Evolutionary conservation across 2,888 invertebrate species (phyloP), one percentile per base, ranked within the genome.

Genomic region (Eulithis prunata): DNA sequence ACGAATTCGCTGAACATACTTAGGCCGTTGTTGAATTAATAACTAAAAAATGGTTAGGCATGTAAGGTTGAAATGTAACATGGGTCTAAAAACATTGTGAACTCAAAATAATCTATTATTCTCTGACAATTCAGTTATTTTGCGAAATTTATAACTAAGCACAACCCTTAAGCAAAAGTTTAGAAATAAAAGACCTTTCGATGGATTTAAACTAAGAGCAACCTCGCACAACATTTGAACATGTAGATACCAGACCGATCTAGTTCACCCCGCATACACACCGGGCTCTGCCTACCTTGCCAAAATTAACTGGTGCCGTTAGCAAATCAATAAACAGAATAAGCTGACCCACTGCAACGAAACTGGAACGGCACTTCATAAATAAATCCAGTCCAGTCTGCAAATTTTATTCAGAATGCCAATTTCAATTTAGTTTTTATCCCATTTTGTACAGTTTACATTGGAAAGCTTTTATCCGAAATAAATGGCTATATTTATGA

Each of bases 251-350:
- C 47, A 58, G 36, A 32, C 8, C 4, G 32, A 66, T 49, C 52
- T 54, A 45, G 59, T 60, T 49, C 53, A 57, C 10, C 45, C 63
- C 56, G 59, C 51, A 62, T 54, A 41, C 56, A 52, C 53, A 66
- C 57, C 41, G 14, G 1, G 8, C 21, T 28, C 56, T 60, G 70
- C 67, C 71, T 64, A 71, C 67, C 80, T 84, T 83, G 86, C 90
- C 90, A 87, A 91, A 91, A 88, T 91, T 90, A 91, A 86, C 88
- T 80, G 75, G 76, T 72, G 71, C 85, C 78, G 86, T 86, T 85
- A 83, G 78, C 83, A 81, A 91, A 92, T 92, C 91, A 90, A 92
- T 92, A 92, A 85, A 87, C 85, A 85, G 84, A 82, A 82, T 73
- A 83, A 78, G 85, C 86, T 89, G 91, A 89, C 90, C 90, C 81